Evolutionary conservation across 2,888 invertebrate species (phyloP), one percentile per base, ranked within the genome.

Genomic region (Tolmerus cingulatus): DNA sequence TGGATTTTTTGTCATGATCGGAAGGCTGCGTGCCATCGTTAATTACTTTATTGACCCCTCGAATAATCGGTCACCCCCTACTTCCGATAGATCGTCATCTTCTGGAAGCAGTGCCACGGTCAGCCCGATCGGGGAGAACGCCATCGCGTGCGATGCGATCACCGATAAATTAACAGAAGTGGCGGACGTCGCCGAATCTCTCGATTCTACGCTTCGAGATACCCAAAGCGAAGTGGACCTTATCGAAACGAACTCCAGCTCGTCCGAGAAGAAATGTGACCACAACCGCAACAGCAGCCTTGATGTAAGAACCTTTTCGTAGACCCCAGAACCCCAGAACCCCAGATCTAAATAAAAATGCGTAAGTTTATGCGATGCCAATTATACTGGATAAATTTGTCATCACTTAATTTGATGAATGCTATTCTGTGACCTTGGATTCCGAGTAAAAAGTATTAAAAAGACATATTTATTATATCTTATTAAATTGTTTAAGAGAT

Each of bases 101-200:
- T 57, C 78, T 51, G 43, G 40, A 46, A 51, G 74, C 86, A 16
- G 87, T 77, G 66, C 81, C 40, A 90, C 91, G 12, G 88, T 92
- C 74, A 89, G 90, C 19, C 92, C 92, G 2, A 91, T 92, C n/a
- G 91, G 91, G 9, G 93, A 93, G 89, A 95, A 95, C 91, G 93
- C 93, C 89, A 93, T 95, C 89, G 95, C 95, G 23, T 94, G 95
- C 57, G 95, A 95, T 89, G 95, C 95, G 81, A 95, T 96, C 87
- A 94, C 95, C n/a, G 94, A 94, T 89, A 94, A 94, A 90, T 91
- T 96, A 88, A 92, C 94, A 19, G 95, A 95, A 91, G 95, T 96
- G 19, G 95, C 95, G 16, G 94, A 94, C 87, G 93, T 95, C 30
- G 95, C 95, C 1, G 95, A 95, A 91, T 95, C 95, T 88, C 91